Evolutionary conservation across 2,113 vertebrate genomes (phyloP).

Genomic region (Phoenicopterus ruber): DNA sequence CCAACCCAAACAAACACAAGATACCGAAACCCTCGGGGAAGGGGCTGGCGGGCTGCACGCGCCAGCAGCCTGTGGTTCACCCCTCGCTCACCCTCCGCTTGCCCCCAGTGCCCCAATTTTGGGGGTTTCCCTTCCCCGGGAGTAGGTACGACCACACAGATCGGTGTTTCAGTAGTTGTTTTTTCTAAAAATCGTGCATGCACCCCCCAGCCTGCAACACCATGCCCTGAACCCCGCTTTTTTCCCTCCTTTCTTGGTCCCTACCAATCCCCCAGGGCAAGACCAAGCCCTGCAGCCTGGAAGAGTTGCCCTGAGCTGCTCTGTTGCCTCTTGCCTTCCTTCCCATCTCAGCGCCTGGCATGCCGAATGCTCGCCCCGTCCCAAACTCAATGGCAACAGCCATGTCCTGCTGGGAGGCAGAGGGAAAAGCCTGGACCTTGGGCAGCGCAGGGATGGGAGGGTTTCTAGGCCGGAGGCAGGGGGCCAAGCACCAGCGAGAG

Average conservation of each 20-base stretch:
- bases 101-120: not conserved
- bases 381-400: not conserved
- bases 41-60: fast-evolving
- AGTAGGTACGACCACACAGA: fast-evolving
- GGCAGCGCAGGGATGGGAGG: fast-evolving
- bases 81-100: not conserved
- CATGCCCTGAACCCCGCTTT: not conserved
- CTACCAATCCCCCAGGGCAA: not conserved
- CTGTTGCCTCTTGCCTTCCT: not conserved
- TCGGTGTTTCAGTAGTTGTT: not conserved
- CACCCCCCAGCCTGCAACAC: fast-evolving
- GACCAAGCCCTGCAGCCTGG: not conserved
- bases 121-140: not conserved
- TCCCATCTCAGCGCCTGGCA: fast-evolving
- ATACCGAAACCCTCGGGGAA: not conserved
- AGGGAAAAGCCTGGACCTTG: not conserved
- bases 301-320: not conserved
- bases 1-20: constrained; percentile 46
- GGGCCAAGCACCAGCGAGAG: not conserved
- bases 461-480: not conserved
- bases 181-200: not conserved
- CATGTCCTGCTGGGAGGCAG: not conserved
- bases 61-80: not conserved
- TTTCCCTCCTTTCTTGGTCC: not conserved
- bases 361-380: fast-evolving